Evolutionary conservation across 92 coral and sea anemone species (phyloP).

Genomic region (Chrysogorgia sp.): DNA sequence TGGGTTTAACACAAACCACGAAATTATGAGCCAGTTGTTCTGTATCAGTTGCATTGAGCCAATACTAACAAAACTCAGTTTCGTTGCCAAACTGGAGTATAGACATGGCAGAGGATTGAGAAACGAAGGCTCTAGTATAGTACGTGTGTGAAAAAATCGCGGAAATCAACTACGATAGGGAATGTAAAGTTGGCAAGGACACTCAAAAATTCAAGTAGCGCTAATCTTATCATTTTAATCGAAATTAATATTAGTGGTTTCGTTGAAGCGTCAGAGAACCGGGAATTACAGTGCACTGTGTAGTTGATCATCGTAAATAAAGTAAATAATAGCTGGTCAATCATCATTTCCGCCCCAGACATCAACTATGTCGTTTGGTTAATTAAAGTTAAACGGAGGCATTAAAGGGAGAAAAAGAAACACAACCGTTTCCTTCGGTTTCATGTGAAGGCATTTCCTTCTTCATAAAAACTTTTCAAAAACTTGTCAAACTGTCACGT

Average conservation of each 20-base stretch:
- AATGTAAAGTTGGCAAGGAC: no score
- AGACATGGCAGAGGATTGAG: no score
- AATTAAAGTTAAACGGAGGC: conserved; percentile 39
- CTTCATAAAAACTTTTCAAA: no score
- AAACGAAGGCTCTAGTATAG: no score
- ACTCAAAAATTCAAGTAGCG: background rate
- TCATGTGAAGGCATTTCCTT: conserved; percentile 18
- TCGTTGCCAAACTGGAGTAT: no score
- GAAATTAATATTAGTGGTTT: conserved; percentile 21
- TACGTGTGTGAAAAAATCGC: background rate
- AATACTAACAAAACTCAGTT: no score
- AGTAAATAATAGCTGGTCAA: conserved; percentile 31
- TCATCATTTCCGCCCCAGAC: conserved; percentile 45
- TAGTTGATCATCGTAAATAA: conserved; percentile 5
- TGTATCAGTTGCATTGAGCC: no score
- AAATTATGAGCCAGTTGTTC: no score
- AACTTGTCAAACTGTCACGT: no score
- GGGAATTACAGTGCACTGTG: conserved; percentile 12
- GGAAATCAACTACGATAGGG: background rate
- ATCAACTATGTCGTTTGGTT: conserved; percentile 41
- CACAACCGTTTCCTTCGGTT: conserved; percentile 24
- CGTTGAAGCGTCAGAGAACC: conserved; percentile 16
- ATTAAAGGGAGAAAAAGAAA: conserved; percentile 20
- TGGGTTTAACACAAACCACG: no score
- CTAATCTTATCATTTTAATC: conserved; percentile 23